Evolutionary conservation across 2,888 invertebrate genomes (phyloP).

Genomic region (Machimus rusticus): DNA sequence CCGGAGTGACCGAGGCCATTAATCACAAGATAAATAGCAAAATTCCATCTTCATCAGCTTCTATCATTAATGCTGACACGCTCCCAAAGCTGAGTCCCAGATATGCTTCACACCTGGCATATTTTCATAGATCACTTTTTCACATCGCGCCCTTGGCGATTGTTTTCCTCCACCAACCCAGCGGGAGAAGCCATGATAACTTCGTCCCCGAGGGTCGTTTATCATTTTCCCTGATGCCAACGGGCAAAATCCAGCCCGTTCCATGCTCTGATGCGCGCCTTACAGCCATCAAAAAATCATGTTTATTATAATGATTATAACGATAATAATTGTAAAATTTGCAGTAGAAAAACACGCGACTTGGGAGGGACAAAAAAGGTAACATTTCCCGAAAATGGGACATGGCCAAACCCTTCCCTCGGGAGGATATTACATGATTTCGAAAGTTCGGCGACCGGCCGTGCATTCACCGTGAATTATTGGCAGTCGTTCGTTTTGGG

Average conservation of each 20-base stretch:
- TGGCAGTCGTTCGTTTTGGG: neutral
- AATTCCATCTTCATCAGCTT: neutral
- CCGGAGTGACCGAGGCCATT: neutral
- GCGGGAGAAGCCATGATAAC: neutral
- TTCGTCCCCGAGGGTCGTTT: neutral
- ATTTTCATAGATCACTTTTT: neutral
- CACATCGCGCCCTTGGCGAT: neutral
- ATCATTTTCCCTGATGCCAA: neutral
- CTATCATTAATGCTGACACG: neutral
- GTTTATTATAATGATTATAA: neutral
- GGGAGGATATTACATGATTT: neutral
- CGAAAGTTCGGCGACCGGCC: neutral
- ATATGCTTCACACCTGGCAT: neutral
- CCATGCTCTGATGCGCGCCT: neutral
- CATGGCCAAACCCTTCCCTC: neutral
- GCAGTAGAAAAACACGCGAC: neutral
- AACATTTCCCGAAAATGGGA: neutral
- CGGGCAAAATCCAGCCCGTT: neutral
- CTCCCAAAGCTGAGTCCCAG: neutral
- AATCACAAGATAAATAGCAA: neutral
- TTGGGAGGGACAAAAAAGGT: neutral
- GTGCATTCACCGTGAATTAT: neutral
- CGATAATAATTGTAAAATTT: neutral
- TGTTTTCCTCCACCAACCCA: neutral
- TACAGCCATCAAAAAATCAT: neutral